Evolutionary conservation across 2,797 vertebrate species (phyloP), one percentile per base, ranked within the genome.

Genomic region (Dicrostonyx torquatus): DNA sequence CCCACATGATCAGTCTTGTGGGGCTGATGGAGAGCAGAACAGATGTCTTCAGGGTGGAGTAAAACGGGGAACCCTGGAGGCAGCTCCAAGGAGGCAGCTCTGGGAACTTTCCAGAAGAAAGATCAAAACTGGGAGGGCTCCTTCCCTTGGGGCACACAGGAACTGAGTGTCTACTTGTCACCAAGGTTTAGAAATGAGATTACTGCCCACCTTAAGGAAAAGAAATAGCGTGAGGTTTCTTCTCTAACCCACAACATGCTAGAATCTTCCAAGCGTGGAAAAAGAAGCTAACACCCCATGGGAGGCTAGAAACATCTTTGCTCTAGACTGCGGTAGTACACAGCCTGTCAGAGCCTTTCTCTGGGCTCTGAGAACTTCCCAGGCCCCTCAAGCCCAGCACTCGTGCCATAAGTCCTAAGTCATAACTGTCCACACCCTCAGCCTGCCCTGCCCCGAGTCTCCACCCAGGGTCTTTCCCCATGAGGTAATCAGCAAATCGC

Each of bases 101-200:
- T 64, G 64, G 29, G 76, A 93, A 70, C 68, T 93, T 87, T 50
- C 85, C 45, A 79, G 84, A 55, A 92, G 66, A 75, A 58, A 60
- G 68, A 84, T n/a, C n/a, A 20, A 15, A 18, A 58, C 10, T 1
- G 10, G 6, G 45, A 11, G n/a, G 72, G 26, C 17, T 34, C 55
- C 64, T 79, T 20, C 62, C 75, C n/a, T 0, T 4, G 24, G 50
- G 76, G 58, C 17, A 37, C 64, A 34, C 40, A 26, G 20, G 53
- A 73, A 53, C 11, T 22, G 2, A 18, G 6, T 14, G 14, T n/a
- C 70, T 53, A 5, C 22, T 10, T 43, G 73, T 58, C 88, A 43
- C 15, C 40, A 26, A 0, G 20, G 77, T 70, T 70, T 83, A 70
- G 93, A 29, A 40, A 90, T 37, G n/a, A n/a, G 45, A n/a, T 50